phyloP scores from a whole-genome alignment of 2,888 invertebrate species.

The Drosophila pseudotakahashii region DNA sequence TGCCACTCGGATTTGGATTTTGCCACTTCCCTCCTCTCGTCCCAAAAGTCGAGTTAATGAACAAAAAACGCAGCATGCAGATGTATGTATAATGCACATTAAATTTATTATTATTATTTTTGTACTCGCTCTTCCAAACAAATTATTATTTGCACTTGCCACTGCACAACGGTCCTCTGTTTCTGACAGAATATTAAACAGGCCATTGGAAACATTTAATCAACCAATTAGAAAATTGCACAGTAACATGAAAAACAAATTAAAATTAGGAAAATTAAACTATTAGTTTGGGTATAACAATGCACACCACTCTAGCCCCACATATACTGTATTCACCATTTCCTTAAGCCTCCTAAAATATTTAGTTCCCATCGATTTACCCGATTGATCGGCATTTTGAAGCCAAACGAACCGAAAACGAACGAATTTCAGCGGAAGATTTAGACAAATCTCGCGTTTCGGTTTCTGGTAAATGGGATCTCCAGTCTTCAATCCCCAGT shows the following conservation, averaged over 20 bases:
- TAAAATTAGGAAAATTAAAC: too few species aligned
- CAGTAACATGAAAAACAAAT: too few species aligned
- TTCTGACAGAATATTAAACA: slow-evolving; percentile 71
- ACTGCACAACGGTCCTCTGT: slow-evolving; percentile 31
- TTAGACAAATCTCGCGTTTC: slow-evolving; percentile 11
- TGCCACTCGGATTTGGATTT: slow-evolving; percentile 5
- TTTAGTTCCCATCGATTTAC: slow-evolving; percentile 25
- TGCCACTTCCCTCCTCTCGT: too few species aligned
- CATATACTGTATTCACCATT: too few species aligned
- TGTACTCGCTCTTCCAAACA: slow-evolving; percentile 18
- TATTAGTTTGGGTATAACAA: too few species aligned
- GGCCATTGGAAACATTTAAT: slow-evolving; percentile 71
- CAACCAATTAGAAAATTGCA: slow-evolving; percentile 54
- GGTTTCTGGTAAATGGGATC: not conserved
- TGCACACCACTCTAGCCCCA: too few species aligned
- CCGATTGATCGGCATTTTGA: slow-evolving; percentile 1
- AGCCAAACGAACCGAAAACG: slow-evolving; percentile 31
- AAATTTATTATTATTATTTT: slow-evolving; percentile 45
- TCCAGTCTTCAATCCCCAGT: not conserved
- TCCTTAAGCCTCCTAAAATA: not conserved
- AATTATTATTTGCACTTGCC: slow-evolving; percentile 16
- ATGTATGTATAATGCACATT: slow-evolving; percentile 51
- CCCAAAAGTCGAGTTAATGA: slow-evolving; percentile 51
- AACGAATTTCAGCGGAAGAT: slow-evolving; percentile 14
- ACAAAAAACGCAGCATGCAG: slow-evolving; percentile 64